Base-by-base conservation (phyloP, 2,888 invertebrate genomes). In the Calameuta idolon region DNA sequence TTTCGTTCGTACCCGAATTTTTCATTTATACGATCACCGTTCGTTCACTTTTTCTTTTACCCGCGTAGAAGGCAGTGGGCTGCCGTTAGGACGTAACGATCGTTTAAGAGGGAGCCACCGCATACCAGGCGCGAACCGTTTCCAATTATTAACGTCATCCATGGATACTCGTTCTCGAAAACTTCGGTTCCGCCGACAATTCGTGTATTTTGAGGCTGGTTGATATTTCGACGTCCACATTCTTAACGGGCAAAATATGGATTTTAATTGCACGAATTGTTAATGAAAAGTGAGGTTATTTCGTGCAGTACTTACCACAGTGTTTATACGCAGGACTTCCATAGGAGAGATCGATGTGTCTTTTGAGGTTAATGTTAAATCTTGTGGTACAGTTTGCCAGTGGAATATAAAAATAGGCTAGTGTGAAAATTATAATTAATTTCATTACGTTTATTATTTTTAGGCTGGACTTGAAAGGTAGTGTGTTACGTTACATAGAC, bases 121-220 rank as follows among this genome's bases (percentile, higher is more conserved):
- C 91, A 91, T 82, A 90, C 90, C 80, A 90, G 90, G 77, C 88
- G 88, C 0, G 75, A 75, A 68, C 88, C 88, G 75, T 88, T 85
- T 83, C 89, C 89, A 74, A 87, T 84, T 33, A 91, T 83, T 12
- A 90, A 89, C n/a, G 87, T 89, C 81, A 91, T 87, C 92, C 91
- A 92, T 5, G 91, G 90, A 80, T 89, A 91, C 75, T 90, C 89
- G 83, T 91, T 91, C 69, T 90, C 85, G 76, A 88, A 86, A 1
- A 91, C 88, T 34, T 87, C 84, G 76, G 82, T 81, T 9, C 92
- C 91, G 23, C 91, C 91, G 34, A 91, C 90, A 74, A 92, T 88
- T 30, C 91, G 82, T 69, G 82, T 79, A n/a, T 37, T 34, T 74
- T 34, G 74, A 3, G n/a, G 35, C n/a, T 74, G 74, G 11, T 37